phyloP scores from a whole-genome alignment of 2,113 vertebrate species.

The Ciconia boyciana region DNA sequence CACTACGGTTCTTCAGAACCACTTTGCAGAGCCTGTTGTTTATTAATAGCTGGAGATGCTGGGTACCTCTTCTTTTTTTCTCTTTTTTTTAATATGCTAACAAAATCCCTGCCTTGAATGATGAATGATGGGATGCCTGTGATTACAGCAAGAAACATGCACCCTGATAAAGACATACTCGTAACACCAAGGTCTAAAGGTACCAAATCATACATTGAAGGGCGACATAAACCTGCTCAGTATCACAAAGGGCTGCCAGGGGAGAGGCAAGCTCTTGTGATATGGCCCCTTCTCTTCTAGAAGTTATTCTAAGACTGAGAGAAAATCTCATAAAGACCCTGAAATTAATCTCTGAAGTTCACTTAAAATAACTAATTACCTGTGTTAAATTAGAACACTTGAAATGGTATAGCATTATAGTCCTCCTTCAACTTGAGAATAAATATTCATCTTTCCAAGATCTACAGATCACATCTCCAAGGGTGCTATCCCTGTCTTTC shows the following conservation, averaged over 20 bases:
- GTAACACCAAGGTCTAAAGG: not conserved
- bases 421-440: not conserved
- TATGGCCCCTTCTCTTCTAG: not conserved
- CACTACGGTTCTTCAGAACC: not conserved
- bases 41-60: not conserved
- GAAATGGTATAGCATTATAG: not conserved
- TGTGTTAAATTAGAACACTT: not conserved
- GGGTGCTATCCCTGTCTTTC: not conserved
- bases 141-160: not conserved
- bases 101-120: not conserved
- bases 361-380: conserved; percentile 5
- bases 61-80: not conserved
- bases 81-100: not conserved
- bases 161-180: not conserved
- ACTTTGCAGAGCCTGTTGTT: not conserved
- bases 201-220: not conserved
- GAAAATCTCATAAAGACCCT: not conserved
- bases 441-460: not conserved
- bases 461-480: not conserved
- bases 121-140: not conserved
- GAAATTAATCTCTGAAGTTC: conserved; percentile 8
- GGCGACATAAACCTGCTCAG: not conserved
- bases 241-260: not conserved
- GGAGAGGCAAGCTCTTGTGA: not conserved
- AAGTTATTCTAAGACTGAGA: not conserved